Evolutionary conservation across 2,113 vertebrate species (phyloP).

Genomic region (Tonatia bakeri): DNA sequence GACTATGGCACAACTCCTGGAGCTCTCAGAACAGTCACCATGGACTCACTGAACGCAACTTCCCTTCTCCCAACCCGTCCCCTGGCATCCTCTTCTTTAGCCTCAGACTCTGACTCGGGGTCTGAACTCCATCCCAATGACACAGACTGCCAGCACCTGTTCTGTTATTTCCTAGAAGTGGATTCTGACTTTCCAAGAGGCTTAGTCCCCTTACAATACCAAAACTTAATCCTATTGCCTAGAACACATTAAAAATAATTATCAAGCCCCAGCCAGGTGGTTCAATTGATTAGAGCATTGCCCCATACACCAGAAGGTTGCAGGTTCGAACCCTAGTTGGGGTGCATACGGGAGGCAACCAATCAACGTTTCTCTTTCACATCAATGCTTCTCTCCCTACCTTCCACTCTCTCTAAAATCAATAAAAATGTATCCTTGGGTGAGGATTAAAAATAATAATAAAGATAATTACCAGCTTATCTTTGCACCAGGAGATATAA

Average conservation of each 20-base stretch:
- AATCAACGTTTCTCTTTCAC: no score
- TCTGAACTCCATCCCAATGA: background rate
- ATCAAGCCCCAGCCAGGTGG: background rate
- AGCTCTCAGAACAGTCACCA: background rate
- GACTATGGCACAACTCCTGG: background rate
- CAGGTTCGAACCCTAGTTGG: no score
- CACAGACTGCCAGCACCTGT: background rate
- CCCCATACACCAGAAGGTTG: no score
- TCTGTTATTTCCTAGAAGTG: background rate
- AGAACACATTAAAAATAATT: background rate
- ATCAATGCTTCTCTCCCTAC: background rate
- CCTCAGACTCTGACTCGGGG: background rate
- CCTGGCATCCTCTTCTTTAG: background rate
- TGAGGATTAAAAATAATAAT: background rate
- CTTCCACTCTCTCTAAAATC: background rate
- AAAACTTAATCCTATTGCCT: background rate
- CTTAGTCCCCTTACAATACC: background rate
- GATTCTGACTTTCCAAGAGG: background rate
- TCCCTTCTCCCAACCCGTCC: background rate
- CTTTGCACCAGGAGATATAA: background rate
- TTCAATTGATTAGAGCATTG: background rate
- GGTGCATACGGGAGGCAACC: no score
- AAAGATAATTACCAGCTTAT: background rate
- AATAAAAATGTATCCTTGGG: no score
- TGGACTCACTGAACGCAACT: accelerated